Conservation (phyloP, 2,797 vertebrate species). For the Acipenser transmontanus region DNA sequence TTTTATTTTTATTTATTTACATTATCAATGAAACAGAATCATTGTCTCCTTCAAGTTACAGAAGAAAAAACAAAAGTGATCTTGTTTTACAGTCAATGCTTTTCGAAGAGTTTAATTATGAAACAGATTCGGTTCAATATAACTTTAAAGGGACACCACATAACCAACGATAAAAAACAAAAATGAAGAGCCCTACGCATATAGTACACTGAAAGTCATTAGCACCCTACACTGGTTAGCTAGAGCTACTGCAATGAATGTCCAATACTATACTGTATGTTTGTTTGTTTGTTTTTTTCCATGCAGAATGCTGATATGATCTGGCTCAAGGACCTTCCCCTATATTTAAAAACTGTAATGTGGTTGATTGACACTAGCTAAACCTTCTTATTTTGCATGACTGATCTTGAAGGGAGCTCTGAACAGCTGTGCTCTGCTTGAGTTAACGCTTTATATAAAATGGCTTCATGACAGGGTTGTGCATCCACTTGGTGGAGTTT, state of each 20-base stretch:
- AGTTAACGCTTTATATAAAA: neutral
- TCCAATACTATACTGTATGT: neutral
- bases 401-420: neutral
- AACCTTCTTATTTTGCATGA: constrained; percentile 1
- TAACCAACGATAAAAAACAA: too few relatives aligned
- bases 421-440: neutral
- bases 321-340: too few relatives aligned
- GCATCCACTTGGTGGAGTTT: neutral
- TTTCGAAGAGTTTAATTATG: too few relatives aligned
- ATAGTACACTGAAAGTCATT: neutral
- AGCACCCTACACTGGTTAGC: neutral
- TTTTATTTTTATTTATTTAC: too few relatives aligned
- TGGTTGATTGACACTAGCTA: neutral
- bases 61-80: too few relatives aligned
- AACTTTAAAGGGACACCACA: too few relatives aligned
- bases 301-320: too few relatives aligned
- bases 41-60: too few relatives aligned
- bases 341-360: neutral
- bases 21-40: too few relatives aligned
- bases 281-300: neutral
- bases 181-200: too few relatives aligned
- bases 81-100: too few relatives aligned
- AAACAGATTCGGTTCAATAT: too few relatives aligned
- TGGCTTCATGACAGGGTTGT: neutral
- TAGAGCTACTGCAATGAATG: neutral